Evolutionary conservation across 1,140 invertebrate species (phyloP).

Genomic region (Ostrea denselamellosa): DNA sequence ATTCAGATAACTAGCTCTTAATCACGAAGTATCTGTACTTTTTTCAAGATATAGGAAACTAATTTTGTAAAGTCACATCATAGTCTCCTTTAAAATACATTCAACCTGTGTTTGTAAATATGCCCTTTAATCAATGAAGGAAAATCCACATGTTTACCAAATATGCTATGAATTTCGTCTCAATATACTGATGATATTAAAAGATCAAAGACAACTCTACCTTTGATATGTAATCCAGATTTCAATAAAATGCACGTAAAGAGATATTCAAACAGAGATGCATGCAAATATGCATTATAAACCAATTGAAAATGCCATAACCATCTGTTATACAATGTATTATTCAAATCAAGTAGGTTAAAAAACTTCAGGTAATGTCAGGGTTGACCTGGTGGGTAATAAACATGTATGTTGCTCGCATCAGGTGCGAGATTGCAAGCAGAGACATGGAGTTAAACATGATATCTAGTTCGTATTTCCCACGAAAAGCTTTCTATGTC

Average conservation of each 20-base stretch:
- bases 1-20: too few relatives aligned
- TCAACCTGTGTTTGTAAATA: too few relatives aligned
- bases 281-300: conserved; percentile 38
- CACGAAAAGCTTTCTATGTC: neutral
- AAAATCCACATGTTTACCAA: neutral
- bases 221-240: conserved; percentile 38
- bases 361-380: conserved; percentile 22
- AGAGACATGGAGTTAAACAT: neutral
- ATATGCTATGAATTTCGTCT: conserved; percentile 2
- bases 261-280: conserved; percentile 19
- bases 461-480: conserved; percentile 27
- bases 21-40: too few relatives aligned
- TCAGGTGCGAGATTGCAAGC: conserved; percentile 26
- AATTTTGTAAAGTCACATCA: too few relatives aligned
- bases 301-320: conserved; percentile 33
- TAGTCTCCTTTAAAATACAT: too few relatives aligned
- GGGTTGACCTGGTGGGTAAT: neutral
- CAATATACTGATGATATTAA: conserved; percentile 32
- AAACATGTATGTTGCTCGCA: conserved; percentile 6
- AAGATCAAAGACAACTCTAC: neutral
- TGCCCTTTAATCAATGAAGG: neutral
- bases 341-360: conserved; percentile 15
- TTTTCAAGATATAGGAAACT: too few relatives aligned
- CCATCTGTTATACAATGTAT: conserved; percentile 16
- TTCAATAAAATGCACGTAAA: conserved; percentile 25